Percentiles rank a stretch among this genome's conserved stretches.
phyloP scores from a whole-genome alignment of 1,140 invertebrate genomes.

The Ostrea denselamellosa region DNA sequence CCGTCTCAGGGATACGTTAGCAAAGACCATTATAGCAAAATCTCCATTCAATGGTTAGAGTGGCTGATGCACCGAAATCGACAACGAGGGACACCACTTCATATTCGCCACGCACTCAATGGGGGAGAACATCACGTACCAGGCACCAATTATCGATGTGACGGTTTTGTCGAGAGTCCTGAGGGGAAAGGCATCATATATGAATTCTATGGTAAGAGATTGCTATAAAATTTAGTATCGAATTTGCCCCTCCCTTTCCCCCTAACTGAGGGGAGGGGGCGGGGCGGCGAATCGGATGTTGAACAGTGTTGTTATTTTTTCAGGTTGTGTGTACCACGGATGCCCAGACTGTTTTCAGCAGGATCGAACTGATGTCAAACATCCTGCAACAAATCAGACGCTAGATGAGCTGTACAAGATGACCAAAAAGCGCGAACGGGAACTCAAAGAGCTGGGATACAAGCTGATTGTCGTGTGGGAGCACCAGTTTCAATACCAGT shows the following conservation, averaged over 20 bases:
- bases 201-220: conserved; percentile 46
- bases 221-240: background rate
- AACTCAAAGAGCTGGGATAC: too few relatives aligned
- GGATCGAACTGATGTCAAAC: background rate
- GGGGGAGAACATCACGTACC: conserved; percentile 42
- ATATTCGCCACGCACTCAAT: too few relatives aligned
- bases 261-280: conserved; percentile 38
- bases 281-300: conserved; percentile 26
- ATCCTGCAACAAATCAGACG: conserved; percentile 47
- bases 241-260: conserved; percentile 4
- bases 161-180: conserved; percentile 51
- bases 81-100: too few relatives aligned
- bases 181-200: conserved; percentile 31
- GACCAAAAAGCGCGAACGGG: too few relatives aligned
- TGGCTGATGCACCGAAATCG: too few relatives aligned
- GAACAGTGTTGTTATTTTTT: background rate
- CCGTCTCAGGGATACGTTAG: too few relatives aligned
- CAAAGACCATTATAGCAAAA: too few relatives aligned
- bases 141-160: conserved; percentile 48
- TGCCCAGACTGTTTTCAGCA: conserved; percentile 59
- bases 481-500: conserved; percentile 54
- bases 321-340: conserved; percentile 64
- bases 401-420: conserved; percentile 55
- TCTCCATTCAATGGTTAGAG: too few relatives aligned
- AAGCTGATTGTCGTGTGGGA: conserved; percentile 60